Percentiles rank a stretch among this genome's conserved stretches.
Conservation (phyloP, 1,140 invertebrate genomes). For the Melanaphis sacchari region DNA sequence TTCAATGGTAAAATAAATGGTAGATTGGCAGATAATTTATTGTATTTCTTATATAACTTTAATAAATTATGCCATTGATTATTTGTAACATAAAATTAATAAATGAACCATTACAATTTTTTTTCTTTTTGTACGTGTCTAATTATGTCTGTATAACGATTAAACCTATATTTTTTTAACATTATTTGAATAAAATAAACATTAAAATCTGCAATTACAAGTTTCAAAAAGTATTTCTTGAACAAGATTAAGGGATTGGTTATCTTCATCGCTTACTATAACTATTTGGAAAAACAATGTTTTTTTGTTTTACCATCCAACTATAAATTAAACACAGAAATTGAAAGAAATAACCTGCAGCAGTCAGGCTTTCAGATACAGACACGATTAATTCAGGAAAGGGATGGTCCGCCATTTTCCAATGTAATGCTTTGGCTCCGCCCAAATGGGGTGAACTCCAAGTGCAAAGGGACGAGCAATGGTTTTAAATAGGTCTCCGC, state of each 20-base stretch:
- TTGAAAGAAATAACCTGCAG: conserved; percentile 10
- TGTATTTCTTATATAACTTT: not conserved
- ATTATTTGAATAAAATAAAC: not conserved
- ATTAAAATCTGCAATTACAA: not conserved
- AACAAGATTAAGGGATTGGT: not conserved
- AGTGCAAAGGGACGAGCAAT: not conserved
- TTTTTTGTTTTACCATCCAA: not conserved
- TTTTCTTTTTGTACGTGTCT: not conserved
- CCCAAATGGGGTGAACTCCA: not conserved
- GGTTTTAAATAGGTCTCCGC: not conserved
- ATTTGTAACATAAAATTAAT: not conserved
- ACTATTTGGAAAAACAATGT: not conserved
- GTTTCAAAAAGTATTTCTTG: not conserved
- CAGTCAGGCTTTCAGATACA: conserved; percentile 43
- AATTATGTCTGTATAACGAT: not conserved
- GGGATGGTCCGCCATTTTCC: conserved; percentile 50
- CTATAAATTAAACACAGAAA: conserved; percentile 8
- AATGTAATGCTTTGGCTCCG: not conserved
- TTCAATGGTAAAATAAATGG: too few species aligned
- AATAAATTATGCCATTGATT: not conserved
- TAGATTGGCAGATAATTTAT: not conserved
- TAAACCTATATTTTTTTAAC: not conserved
- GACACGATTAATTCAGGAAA: not conserved
- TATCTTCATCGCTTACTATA: not conserved
- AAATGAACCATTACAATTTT: not conserved